Conservation (phyloP, 2,888 invertebrate species). For the Leptopilina myrica region DNA sequence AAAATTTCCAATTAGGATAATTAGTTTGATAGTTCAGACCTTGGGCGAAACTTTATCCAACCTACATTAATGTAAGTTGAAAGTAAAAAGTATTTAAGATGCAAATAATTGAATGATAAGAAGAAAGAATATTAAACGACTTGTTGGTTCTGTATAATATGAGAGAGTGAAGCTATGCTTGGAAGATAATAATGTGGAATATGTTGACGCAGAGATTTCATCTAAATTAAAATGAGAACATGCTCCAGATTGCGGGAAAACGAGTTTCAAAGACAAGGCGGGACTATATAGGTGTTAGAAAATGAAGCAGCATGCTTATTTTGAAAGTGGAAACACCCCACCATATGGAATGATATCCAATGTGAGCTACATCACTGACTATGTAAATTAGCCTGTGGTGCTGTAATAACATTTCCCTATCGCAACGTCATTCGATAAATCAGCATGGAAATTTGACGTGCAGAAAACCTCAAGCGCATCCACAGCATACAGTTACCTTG, state of each 20-base stretch:
- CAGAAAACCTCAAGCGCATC: slow-evolving; percentile 27
- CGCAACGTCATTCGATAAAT: slow-evolving; percentile 44
- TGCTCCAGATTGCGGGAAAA: slow-evolving; percentile 20
- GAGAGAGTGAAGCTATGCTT: neutral
- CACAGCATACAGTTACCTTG: slow-evolving; percentile 20
- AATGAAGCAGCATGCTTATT: slow-evolving; percentile 21
- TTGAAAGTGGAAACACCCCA: slow-evolving; percentile 5
- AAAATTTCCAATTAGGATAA: too few relatives aligned
- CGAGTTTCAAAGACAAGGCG: slow-evolving; percentile 5
- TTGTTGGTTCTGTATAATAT: slow-evolving; percentile 8
- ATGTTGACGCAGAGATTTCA: slow-evolving; percentile 9
- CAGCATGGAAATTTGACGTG: slow-evolving; percentile 17
- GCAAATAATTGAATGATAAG: neutral
- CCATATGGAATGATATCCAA: slow-evolving; percentile 23
- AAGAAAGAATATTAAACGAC: slow-evolving; percentile 1
- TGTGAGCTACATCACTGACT: slow-evolving; percentile 25
- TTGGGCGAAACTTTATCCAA: too few relatives aligned
- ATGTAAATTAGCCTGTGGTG: slow-evolving; percentile 44
- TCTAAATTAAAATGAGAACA: slow-evolving; percentile 25
- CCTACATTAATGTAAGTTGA: neutral
- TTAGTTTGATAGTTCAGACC: too few relatives aligned
- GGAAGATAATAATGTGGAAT: slow-evolving; percentile 1
- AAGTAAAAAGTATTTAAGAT: neutral
- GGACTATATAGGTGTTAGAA: slow-evolving; percentile 1
- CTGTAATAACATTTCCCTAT: slow-evolving; percentile 47